Percentiles rank a stretch among this genome's conserved stretches.
These are phyloP conservation scores for Boloria selene DNA, from an alignment of 2,888 invertebrate species.

Conservation along the genomic window DNA sequence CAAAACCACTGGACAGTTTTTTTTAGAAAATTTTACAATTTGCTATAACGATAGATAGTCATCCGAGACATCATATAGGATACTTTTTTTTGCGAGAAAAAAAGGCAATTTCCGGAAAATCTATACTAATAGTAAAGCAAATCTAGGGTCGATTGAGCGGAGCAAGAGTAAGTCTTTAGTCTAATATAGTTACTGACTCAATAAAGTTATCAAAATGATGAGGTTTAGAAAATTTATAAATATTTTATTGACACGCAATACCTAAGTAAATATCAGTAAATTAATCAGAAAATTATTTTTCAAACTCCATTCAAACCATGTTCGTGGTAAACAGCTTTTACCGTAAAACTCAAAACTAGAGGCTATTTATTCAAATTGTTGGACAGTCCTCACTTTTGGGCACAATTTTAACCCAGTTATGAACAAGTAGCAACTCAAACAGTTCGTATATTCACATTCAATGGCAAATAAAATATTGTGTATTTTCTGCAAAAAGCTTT, in stretches of 20 bases:
- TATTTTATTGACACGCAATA: not conserved
- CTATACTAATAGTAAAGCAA: too few relatives aligned
- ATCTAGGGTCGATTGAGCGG: too few relatives aligned
- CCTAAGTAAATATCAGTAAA: constrained; percentile 30
- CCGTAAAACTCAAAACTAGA: constrained; percentile 17
- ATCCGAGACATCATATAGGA: too few relatives aligned
- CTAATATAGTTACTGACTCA: too few relatives aligned
- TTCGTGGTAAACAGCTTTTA: constrained; percentile 15
- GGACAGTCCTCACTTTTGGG: constrained; percentile 13
- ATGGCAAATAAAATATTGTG: constrained; percentile 10
- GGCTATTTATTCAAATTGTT: constrained; percentile 14
- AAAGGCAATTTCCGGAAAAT: too few relatives aligned
- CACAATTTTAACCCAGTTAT: constrained; percentile 31
- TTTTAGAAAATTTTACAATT: too few relatives aligned
- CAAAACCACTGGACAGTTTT: too few relatives aligned
- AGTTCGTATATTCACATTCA: constrained; percentile 11
- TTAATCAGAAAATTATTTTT: constrained; percentile 8
- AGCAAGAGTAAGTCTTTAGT: too few relatives aligned
- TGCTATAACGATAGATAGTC: too few relatives aligned
- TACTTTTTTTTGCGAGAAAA: too few relatives aligned
- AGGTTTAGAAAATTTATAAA: not conserved
- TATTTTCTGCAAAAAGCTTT: not conserved
- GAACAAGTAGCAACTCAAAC: constrained; percentile 23
- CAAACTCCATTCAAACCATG: constrained; percentile 1
- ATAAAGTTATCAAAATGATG: too few relatives aligned